Evolutionary conservation across 1,140 invertebrate species (phyloP).

Genomic region (Pomacea maculata): DNA sequence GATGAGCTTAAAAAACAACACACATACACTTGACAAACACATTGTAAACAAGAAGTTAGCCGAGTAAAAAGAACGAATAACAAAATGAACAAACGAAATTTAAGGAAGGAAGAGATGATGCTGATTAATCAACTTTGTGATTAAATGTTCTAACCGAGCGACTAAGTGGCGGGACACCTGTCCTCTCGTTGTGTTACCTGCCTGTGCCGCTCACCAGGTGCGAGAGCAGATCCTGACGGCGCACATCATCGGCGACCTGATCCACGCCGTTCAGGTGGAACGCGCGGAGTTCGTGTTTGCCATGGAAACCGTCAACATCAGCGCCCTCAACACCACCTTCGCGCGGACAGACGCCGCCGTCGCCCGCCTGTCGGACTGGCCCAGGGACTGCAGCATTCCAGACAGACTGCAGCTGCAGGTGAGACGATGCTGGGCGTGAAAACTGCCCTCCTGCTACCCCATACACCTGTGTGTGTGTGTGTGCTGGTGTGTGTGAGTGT

Average conservation of each 20-base stretch:
- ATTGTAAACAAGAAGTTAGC: no score
- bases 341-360: neutral
- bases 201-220: neutral
- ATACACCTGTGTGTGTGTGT: no score
- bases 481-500: no score
- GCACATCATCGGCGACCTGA: conserved; percentile 18
- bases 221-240: conserved; percentile 13
- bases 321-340: conserved; percentile 5
- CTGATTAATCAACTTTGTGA: no score
- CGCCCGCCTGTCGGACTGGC: neutral
- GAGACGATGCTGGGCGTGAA: neutral
- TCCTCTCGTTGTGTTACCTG: neutral
- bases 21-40: neutral
- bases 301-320: conserved; percentile 13
- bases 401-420: conserved; percentile 4
- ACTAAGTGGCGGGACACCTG: no score
- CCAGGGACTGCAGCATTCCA: neutral
- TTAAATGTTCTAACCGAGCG: no score
- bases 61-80: no score
- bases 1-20: neutral
- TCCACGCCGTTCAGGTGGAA: conserved; percentile 29
- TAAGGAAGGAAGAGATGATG: no score
- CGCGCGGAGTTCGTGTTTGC: conserved; percentile 19
- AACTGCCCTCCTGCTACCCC: no score
- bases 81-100: no score